Percentiles rank a stretch among this genome's conserved stretches.
phyloP scores from a whole-genome alignment of 2,797 vertebrate species.

The Danio aesculapii region DNA sequence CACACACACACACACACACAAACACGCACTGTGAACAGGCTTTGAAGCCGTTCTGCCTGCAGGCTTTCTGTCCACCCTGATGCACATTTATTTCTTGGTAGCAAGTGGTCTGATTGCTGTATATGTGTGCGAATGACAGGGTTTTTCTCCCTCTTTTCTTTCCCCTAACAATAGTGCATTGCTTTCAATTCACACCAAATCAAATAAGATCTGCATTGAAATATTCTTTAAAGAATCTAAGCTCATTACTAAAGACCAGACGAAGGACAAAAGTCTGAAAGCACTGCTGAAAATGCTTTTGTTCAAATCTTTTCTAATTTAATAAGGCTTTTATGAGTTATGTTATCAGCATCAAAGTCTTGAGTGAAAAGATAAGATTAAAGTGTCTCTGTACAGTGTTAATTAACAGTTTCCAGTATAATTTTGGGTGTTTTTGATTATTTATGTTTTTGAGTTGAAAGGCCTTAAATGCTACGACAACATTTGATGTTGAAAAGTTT shows the following conservation, averaged over 20 bases:
- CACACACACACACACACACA: constrained; percentile 38
- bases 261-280: not conserved
- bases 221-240: not conserved
- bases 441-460: no score
- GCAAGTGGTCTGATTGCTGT: constrained; percentile 33
- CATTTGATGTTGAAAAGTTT: no score
- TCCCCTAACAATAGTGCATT: constrained; percentile 10
- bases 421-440: no score
- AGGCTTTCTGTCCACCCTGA: constrained; percentile 38
- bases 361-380: not conserved
- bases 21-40: constrained; percentile 28
- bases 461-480: no score
- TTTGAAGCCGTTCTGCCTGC: constrained; percentile 44
- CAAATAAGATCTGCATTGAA: constrained; percentile 4
- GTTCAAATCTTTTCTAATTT: not conserved
- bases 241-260: constrained; percentile 6
- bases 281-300: not conserved
- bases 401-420: no score
- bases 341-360: not conserved
- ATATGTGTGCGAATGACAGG: constrained; percentile 1
- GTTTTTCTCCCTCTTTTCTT: constrained; percentile 17
- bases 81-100: constrained; percentile 44
- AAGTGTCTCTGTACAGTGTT: no score
- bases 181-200: constrained; percentile 15
- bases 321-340: not conserved